phyloP scores from a whole-genome alignment of 2,113 vertebrate species.

The Nannospalax galili region DNA sequence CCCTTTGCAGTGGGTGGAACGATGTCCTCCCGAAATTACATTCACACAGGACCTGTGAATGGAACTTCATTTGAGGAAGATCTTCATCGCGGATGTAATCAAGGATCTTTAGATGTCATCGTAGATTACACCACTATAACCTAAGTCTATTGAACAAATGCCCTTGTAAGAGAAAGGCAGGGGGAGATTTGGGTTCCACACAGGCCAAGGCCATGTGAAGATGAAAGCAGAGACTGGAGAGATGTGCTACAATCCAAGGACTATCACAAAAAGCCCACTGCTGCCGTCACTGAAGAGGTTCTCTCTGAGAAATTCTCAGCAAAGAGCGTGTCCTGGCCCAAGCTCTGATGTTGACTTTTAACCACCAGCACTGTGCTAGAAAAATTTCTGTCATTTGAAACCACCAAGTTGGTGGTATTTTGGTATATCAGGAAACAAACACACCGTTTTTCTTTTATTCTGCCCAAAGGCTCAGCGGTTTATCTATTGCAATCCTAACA shows the following conservation, averaged over 20 bases:
- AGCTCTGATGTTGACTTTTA: background rate
- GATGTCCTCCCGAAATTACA: background rate
- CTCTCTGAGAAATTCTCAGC: background rate
- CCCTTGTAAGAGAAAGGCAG: background rate
- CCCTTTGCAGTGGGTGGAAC: background rate
- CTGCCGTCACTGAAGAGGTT: background rate
- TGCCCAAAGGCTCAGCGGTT: background rate
- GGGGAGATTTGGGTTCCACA: background rate
- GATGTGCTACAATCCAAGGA: background rate
- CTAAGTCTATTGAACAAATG: background rate
- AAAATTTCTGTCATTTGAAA: background rate
- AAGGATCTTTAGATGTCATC: background rate
- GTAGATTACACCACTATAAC: background rate
- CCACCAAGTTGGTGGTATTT: background rate
- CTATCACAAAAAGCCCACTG: background rate
- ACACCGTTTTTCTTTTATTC: background rate
- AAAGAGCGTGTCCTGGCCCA: background rate
- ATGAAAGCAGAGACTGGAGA: background rate
- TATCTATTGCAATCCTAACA: background rate
- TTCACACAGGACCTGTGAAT: background rate
- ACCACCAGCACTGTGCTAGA: background rate
- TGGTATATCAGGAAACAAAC: background rate
- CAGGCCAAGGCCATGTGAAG: background rate
- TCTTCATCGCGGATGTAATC: background rate
- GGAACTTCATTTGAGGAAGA: conserved; percentile 2